A percentile compares a stretch with the other conserved stretches of the same genome.
phyloP scores from a whole-genome alignment of 2,888 invertebrate genomes.

The Archips xylosteana region DNA sequence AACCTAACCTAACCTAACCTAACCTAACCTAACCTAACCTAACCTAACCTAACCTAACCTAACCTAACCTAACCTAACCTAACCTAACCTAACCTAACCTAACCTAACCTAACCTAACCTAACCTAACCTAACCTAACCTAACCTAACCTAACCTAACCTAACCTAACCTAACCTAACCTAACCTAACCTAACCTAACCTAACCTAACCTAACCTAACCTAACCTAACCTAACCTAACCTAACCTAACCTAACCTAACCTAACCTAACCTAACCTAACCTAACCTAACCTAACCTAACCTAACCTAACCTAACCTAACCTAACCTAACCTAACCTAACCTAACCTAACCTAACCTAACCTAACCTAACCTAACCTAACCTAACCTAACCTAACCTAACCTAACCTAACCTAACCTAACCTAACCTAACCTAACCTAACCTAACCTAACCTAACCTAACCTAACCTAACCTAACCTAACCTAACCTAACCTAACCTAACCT shows the following conservation, averaged over 20 bases:
- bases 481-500: conserved; percentile 34
- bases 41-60: conserved; percentile 35
- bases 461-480: conserved; percentile 30
- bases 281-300: conserved; percentile 34
- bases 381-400: conserved; percentile 25
- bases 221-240: conserved; percentile 36
- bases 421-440: conserved; percentile 25
- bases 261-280: conserved; percentile 33
- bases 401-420: conserved; percentile 20
- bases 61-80: conserved; percentile 34
- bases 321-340: conserved; percentile 33
- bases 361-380: conserved; percentile 28
- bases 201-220: conserved; percentile 35
- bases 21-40: conserved; percentile 37
- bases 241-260: conserved; percentile 33
- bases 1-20: conserved; percentile 34
- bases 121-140: conserved; percentile 35
- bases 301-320: conserved; percentile 33
- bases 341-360: conserved; percentile 34
- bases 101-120: conserved; percentile 35
- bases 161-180: conserved; percentile 37
- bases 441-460: conserved; percentile 29
- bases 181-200: conserved; percentile 36
- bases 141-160: conserved; percentile 35
- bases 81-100: conserved; percentile 35